Evolutionary conservation across 2,797 vertebrate genomes (phyloP).

Genomic region (Acanthis flammea): DNA sequence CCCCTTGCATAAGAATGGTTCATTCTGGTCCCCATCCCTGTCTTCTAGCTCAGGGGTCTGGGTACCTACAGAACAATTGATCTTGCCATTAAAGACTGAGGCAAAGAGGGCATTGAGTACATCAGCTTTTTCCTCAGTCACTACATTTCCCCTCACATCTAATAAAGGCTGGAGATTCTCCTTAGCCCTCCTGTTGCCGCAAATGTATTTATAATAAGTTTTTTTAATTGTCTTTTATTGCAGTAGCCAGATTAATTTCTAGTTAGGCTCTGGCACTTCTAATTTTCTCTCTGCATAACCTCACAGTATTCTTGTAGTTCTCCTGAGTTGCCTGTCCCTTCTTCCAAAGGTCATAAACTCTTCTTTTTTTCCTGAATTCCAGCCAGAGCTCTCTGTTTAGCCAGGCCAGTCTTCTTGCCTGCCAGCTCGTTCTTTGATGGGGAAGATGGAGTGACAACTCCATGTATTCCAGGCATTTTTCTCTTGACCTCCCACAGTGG

Average conservation of each 20-base stretch:
- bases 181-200: neutral
- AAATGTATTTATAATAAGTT: neutral
- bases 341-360: neutral
- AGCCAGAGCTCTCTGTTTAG: neutral
- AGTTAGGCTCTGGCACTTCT: neutral
- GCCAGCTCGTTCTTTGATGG: neutral
- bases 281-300: neutral
- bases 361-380: neutral
- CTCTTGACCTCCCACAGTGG: slow-evolving; percentile 31
- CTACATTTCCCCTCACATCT: neutral
- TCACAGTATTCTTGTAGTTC: neutral
- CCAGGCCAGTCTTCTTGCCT: neutral
- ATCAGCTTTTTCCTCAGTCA: neutral
- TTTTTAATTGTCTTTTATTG: neutral
- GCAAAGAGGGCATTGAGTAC: neutral
- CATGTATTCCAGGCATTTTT: slow-evolving; percentile 17
- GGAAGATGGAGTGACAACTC: slow-evolving; percentile 13
- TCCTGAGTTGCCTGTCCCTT: neutral
- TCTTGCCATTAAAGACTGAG: neutral
- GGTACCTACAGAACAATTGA: neutral
- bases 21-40: neutral
- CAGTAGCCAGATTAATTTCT: neutral
- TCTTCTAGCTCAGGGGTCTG: neutral
- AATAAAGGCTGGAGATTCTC: neutral
- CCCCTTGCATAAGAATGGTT: neutral